phyloP scores from a whole-genome alignment of 2,113 vertebrate genomes.

The Petrocephalus microphthalmus region DNA sequence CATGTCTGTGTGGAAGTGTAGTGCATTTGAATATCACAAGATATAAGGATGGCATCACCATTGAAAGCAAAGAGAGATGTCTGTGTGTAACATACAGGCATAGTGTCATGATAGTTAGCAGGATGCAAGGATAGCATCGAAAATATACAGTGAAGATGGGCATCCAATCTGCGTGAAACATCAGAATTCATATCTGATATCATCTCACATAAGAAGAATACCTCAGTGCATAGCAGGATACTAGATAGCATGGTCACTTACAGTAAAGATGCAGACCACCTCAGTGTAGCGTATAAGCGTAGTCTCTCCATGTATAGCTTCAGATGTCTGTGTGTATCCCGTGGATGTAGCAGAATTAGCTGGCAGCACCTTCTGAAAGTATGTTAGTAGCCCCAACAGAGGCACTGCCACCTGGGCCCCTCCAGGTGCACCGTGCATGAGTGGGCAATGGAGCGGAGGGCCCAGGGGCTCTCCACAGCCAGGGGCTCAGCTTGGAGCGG shows the following conservation, averaged over 20 bases:
- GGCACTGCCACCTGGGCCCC: background rate
- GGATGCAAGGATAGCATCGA: background rate
- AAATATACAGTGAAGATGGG: background rate
- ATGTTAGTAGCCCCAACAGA: background rate
- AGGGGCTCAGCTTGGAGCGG: background rate
- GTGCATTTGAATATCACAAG: background rate
- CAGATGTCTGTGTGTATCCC: background rate
- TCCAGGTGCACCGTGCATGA: background rate
- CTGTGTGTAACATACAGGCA: background rate
- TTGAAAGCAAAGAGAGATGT: background rate
- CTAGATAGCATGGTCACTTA: background rate
- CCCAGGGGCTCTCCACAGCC: background rate
- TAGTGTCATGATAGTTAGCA: background rate
- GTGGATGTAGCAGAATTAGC: background rate
- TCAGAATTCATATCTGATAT: background rate
- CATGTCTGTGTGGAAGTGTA: background rate
- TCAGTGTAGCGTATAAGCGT: background rate
- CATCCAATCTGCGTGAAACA: background rate
- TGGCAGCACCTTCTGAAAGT: background rate
- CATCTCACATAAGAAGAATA: background rate
- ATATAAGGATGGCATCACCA: background rate
- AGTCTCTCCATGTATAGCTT: background rate
- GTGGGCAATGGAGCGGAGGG: background rate
- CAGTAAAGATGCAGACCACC: background rate
- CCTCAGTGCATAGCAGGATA: background rate